Evolutionary conservation across 2,113 vertebrate genomes (phyloP).

Genomic region (Gadus macrocephalus): DNA sequence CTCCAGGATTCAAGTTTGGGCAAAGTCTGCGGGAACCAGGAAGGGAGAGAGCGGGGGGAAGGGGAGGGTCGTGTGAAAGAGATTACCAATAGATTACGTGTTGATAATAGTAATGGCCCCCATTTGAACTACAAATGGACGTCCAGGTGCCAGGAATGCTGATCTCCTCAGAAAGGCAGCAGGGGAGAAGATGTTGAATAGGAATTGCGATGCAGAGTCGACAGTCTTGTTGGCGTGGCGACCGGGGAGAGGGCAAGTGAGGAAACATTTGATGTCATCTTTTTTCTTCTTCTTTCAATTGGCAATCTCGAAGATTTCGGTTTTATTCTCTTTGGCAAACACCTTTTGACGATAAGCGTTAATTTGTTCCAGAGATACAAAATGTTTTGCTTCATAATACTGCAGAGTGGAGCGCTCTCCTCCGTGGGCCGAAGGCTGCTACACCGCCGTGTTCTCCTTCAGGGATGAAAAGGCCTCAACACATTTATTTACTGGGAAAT

Average conservation of each 20-base stretch:
- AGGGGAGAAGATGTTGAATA: conserved; percentile 40
- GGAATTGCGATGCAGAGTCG: conserved; percentile 45
- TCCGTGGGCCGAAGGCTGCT: no score
- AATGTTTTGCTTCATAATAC: neutral
- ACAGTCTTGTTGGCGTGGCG: conserved; percentile 23
- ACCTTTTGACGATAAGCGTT: no score
- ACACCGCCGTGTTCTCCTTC: neutral
- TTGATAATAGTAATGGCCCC: conserved; percentile 54
- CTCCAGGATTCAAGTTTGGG: conserved; percentile 52
- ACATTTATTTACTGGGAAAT: no score
- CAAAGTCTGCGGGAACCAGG: conserved; percentile 13
- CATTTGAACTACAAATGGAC: conserved; percentile 13
- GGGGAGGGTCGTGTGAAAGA: conserved; percentile 52
- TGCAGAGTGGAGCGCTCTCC: no score
- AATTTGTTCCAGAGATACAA: no score
- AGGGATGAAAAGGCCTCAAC: no score
- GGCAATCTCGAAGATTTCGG: no score
- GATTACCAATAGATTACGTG: conserved; percentile 54
- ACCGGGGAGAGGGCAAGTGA: conserved; percentile 28
- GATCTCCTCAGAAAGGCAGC: conserved; percentile 49
- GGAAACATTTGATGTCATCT: conserved; percentile 47
- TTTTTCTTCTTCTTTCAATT: conserved; percentile 33
- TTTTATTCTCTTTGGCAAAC: neutral
- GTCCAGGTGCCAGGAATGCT: conserved; percentile 41
- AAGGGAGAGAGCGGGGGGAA: conserved; percentile 2